A percentile compares a stretch with the other conserved stretches of the same genome.
phyloP scores from a whole-genome alignment of 2,888 invertebrate genomes.

The Calameuta idolon region DNA sequence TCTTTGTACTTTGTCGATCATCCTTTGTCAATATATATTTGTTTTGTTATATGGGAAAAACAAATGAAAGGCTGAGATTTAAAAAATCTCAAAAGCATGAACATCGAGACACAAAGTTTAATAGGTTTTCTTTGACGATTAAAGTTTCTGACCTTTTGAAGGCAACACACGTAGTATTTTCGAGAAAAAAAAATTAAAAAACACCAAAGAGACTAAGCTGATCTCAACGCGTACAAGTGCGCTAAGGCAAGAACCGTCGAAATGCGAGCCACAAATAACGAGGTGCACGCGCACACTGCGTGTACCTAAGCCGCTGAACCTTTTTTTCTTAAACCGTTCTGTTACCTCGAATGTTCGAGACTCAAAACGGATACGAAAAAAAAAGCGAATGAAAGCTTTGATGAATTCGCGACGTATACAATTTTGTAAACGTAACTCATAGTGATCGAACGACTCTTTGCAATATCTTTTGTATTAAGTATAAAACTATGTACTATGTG shows the following conservation, averaged over 20 bases:
- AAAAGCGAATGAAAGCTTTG: neutral
- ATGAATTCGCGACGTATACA: conserved; percentile 1
- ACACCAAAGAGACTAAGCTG: conserved; percentile 42
- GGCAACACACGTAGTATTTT: conserved; percentile 17
- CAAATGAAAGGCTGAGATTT: neutral
- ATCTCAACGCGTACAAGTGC: conserved; percentile 40
- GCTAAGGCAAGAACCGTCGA: neutral
- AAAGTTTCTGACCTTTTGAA: conserved; percentile 19
- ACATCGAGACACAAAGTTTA: conserved; percentile 30
- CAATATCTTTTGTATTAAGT: conserved; percentile 48
- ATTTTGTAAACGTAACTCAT: conserved; percentile 12
- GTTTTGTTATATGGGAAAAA: neutral
- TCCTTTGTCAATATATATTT: neutral
- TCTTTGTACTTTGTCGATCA: neutral
- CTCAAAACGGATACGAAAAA: neutral
- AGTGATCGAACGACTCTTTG: conserved; percentile 41
- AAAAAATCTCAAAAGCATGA: neutral
- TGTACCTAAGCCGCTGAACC: neutral
- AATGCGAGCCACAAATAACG: neutral
- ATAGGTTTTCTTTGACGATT: conserved; percentile 20
- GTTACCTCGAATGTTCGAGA: neutral
- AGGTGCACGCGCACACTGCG: neutral
- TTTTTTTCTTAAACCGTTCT: neutral
- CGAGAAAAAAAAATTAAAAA: conserved; percentile 8
- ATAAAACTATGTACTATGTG: conserved; percentile 39